A percentile compares a stretch with the other conserved stretches of the same genome.
Conservation (phyloP, 2,888 invertebrate genomes). For the Napeogenes inachia region DNA sequence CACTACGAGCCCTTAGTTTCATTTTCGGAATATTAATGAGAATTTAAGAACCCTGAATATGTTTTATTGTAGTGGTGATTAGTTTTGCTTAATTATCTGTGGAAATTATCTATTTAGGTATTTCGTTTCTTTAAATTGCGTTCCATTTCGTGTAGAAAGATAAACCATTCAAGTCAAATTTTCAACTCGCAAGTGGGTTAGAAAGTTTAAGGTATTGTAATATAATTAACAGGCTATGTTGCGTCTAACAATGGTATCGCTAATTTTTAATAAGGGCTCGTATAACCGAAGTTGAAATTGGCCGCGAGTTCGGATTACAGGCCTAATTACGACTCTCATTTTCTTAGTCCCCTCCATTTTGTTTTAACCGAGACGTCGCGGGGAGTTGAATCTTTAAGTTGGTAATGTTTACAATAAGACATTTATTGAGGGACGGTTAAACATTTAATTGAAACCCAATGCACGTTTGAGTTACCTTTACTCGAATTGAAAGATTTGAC, state of each 20-base stretch:
- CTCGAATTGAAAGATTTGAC: constrained; percentile 6
- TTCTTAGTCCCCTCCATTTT: constrained; percentile 9
- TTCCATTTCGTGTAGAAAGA: neutral
- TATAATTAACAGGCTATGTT: constrained; percentile 45
- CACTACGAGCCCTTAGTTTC: constrained; percentile 25
- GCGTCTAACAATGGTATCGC: constrained; percentile 49
- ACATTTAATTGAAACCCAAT: no score
- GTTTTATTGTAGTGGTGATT: neutral
- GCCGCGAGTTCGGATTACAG: constrained; percentile 58
- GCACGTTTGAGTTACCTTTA: no score
- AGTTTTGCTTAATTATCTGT: no score
- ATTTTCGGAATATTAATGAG: constrained; percentile 36
- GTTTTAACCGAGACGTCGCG: no score
- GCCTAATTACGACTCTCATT: constrained; percentile 69
- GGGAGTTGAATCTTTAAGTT: no score
- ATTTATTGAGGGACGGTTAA: no score
- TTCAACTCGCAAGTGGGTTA: constrained; percentile 14
- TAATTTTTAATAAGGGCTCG: constrained; percentile 62
- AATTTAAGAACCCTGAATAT: constrained; percentile 10
- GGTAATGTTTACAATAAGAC: no score
- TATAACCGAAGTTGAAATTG: constrained; percentile 39
- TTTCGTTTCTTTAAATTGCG: no score
- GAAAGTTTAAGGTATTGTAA: constrained; percentile 33
- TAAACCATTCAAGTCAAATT: constrained; percentile 2
- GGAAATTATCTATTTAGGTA: no score